phyloP scores from a whole-genome alignment of 2,797 vertebrate genomes.

The Potorous gilbertii region DNA sequence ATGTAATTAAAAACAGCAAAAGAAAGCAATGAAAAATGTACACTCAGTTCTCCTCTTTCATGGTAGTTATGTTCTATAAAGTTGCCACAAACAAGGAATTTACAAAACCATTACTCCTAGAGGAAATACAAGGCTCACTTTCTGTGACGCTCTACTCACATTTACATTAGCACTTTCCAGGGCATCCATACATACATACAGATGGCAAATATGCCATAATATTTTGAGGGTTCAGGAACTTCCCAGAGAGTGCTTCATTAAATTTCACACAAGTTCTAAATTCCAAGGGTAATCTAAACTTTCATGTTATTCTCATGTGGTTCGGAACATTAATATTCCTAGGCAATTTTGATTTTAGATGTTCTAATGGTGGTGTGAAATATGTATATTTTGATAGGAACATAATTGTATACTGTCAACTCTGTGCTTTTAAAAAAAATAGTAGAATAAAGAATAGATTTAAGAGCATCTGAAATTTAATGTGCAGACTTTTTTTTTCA shows the following conservation, averaged over 20 bases:
- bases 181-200: background rate
- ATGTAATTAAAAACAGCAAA: too few species aligned
- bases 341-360: background rate
- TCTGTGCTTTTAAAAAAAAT: constrained; percentile 45
- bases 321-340: constrained; percentile 18
- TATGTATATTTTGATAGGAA: constrained; percentile 27
- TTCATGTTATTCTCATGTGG: constrained; percentile 35
- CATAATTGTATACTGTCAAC: constrained; percentile 12
- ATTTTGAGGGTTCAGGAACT: constrained; percentile 15
- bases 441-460: constrained; percentile 48
- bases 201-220: background rate
- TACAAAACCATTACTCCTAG: background rate
- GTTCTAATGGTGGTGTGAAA: constrained; percentile 49
- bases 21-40: too few species aligned
- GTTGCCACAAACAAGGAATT: background rate
- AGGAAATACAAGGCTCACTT: background rate
- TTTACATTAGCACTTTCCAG: background rate
- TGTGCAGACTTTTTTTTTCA: background rate
- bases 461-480: constrained; percentile 43
- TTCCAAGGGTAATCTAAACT: constrained; percentile 22
- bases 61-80: background rate
- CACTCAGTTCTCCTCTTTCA: background rate
- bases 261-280: constrained; percentile 41
- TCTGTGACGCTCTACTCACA: background rate
- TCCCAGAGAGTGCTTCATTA: constrained; percentile 29